phyloP scores from a whole-genome alignment of 2,113 vertebrate species.

The Diphyllodes magnificus region DNA sequence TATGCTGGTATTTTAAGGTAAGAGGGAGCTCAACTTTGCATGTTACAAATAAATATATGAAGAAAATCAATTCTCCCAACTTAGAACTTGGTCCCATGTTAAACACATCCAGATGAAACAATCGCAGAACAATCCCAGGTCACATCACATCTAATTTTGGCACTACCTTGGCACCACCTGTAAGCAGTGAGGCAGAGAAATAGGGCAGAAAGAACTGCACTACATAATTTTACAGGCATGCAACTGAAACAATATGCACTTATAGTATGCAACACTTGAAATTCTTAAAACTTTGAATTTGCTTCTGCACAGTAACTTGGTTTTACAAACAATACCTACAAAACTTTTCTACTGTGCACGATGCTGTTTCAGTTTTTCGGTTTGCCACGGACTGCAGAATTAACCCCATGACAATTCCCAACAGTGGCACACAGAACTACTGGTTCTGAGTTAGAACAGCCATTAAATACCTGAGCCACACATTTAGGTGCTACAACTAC shows the following conservation, averaged over 20 bases:
- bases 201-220: neutral
- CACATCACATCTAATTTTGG: neutral
- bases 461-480: neutral
- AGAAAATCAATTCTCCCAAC: neutral
- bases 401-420: neutral
- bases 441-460: neutral
- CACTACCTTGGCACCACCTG: neutral
- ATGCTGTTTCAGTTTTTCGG: neutral
- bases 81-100: neutral
- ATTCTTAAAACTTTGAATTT: neutral
- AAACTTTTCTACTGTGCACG: neutral
- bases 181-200: neutral
- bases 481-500: neutral
- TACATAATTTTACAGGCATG: no score
- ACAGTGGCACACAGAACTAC: neutral
- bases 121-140: neutral
- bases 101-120: neutral
- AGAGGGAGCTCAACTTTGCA: neutral
- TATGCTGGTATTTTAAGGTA: neutral
- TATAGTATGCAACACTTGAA: fast-evolving
- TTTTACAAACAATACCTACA: neutral
- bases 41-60: neutral
- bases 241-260: neutral
- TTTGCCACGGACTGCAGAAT: neutral
- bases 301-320: neutral